A percentile compares a stretch with the other conserved stretches of the same genome.
phyloP scores from a whole-genome alignment of 2,888 invertebrate species.

The Therioaphis trifolii region DNA sequence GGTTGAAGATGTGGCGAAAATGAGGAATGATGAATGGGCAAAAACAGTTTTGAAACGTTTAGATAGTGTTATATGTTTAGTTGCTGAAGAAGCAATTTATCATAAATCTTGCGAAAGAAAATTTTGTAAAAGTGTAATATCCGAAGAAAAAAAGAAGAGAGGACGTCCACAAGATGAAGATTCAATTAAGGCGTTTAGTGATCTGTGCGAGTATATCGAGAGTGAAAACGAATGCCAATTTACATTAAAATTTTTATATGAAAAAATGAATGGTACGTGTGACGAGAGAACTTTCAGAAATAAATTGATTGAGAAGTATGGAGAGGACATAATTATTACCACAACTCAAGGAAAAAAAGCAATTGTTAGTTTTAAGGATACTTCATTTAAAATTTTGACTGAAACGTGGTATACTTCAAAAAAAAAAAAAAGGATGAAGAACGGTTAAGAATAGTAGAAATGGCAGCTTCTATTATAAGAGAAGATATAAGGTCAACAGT shows the following conservation, averaged over 20 bases:
- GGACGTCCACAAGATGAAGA: constrained; percentile 4
- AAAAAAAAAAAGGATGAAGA: constrained; percentile 43
- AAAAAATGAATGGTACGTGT: not conserved
- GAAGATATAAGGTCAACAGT: not conserved
- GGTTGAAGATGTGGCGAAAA: too few relatives aligned
- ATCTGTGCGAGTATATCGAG: not conserved
- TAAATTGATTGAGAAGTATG: not conserved
- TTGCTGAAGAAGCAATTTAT: not conserved
- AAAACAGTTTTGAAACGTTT: too few relatives aligned
- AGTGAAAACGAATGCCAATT: not conserved
- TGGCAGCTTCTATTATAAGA: not conserved
- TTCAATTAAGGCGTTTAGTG: not conserved
- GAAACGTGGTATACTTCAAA: not conserved
- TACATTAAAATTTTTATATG: not conserved
- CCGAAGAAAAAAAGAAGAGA: not conserved
- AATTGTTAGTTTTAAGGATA: constrained; percentile 53
- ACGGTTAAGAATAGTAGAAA: constrained; percentile 20
- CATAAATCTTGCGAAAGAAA: constrained; percentile 4
- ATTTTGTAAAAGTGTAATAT: constrained; percentile 26
- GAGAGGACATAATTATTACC: not conserved
- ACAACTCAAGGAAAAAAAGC: constrained; percentile 2
- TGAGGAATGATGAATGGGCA: too few relatives aligned
- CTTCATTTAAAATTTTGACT: constrained; percentile 44
- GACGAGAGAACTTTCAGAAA: constrained; percentile 25
- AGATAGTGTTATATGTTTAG: too few relatives aligned